These are phyloP conservation scores for Lysandra coridon DNA, from an alignment of 2,888 invertebrate species.

Conservation along the genomic window DNA sequence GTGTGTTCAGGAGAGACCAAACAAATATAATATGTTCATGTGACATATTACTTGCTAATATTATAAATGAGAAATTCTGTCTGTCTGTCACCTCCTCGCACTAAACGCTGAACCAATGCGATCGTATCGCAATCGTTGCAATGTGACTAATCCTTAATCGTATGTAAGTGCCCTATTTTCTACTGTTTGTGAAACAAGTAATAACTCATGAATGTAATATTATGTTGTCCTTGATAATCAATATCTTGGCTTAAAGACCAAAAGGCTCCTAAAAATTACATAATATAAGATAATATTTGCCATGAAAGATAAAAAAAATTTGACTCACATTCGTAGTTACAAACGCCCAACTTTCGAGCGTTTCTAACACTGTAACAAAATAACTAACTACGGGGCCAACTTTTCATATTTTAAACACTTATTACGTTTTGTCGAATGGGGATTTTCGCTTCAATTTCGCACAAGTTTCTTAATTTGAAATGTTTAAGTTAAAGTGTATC, in stretches of 20 bases:
- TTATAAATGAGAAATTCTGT: too few species aligned
- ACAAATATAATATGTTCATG: not conserved
- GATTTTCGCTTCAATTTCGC: not conserved
- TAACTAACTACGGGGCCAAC: not conserved
- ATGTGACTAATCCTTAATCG: too few species aligned
- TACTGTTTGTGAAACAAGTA: too few species aligned
- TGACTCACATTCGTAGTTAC: not conserved
- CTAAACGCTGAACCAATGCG: too few species aligned
- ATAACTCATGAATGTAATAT: too few species aligned
- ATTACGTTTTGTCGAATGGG: not conserved
- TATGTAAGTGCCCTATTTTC: too few species aligned
- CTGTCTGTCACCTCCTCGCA: too few species aligned
- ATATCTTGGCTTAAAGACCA: too few species aligned
- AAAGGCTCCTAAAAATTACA: not conserved
- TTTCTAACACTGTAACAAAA: conserved; percentile 7
- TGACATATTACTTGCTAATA: not conserved
- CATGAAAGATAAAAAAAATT: not conserved
- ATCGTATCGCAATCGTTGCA: too few species aligned
- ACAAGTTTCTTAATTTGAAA: not conserved
- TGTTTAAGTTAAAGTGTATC: conserved; percentile 2
- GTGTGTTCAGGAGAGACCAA: not conserved
- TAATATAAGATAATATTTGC: not conserved
- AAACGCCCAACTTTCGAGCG: not conserved
- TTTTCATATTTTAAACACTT: not conserved
- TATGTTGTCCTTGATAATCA: too few species aligned